Evolutionary conservation across 2,888 invertebrate genomes (phyloP), one percentile per base, ranked within the genome.

Genomic region (Bibio marci): DNA sequence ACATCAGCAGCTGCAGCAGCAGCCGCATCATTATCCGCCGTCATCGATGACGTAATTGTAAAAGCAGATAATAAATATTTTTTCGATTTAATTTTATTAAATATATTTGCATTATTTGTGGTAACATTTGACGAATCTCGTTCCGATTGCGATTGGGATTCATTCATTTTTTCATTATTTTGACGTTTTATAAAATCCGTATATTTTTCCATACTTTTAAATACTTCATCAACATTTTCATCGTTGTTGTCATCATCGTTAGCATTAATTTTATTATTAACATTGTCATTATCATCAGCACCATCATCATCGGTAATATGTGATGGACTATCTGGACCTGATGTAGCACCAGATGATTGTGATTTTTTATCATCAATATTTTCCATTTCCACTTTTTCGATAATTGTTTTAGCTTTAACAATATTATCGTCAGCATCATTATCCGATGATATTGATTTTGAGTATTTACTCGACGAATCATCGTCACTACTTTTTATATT

Each of bases 291-390:
- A 43, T 80, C 78, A 35, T 69, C 62, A 48, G 80, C 80, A 46
- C 79, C 78, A 42, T 76, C 76, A 50, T 80, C 81, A 45, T 73
- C 65, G n/a, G n/a, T n/a, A n/a, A n/a, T n/a, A 6, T 76, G 76
- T 3, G 58, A 62, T 11, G 86, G 86, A 55, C 82, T 83, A 50
- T 88, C 87, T 0, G 88, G 88, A 1, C 88, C 88, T 8, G 86
- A 86, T 12, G 88, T 88, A 51, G 81, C 85, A 2, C 87, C 86
- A 0, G 86, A 86, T 10, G 83, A 82, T 37, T 71, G 71, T 28
- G 70, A 73, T 17, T 65, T 73, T 39, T 59, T 68, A 38, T 64
- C 63, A 37, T 42, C 34, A 10, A 27, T 14, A 13, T 26, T 27
- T 11, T 34, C 32, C n/a, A 19, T n/a, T 8, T 30, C 52, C 49